Base-by-base conservation (phyloP, 2,888 invertebrate species). In the Ceratothoa steindachneri region DNA sequence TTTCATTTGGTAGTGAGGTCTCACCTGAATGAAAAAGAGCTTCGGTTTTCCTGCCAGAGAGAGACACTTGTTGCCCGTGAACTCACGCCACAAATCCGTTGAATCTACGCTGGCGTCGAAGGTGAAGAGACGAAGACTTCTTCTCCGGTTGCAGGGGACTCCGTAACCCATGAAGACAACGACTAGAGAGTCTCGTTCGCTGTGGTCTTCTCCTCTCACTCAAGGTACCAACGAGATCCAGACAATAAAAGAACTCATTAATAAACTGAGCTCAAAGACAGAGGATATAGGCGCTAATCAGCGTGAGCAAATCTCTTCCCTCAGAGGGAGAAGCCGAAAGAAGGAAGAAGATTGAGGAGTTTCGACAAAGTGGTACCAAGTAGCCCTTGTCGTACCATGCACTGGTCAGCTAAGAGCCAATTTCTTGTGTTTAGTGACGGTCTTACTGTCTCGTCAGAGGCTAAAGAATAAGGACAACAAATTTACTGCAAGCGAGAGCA, bases 41-140 rank as follows among this genome's bases (percentile, higher is more conserved):
- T 87, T 87, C 7, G 87, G 87, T 80, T 87, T 87, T 28, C 86
- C 86, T 64, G 84, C 84, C n/a, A 87, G 82, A 19, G 83, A 80
- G 24, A 84, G 83, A 80, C 86, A 86, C 4, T 77, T 81, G 87
- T 88, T 86, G 1, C 86, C 86, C 28, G 88, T 85, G 82, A 91
- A 90, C 60, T 85, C 86, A 65, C 83, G 84, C 86, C 89, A 88
- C 1, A 91, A 82, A 41, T 71, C 74, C n/a, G 31, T 4, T 30
- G 74, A 68, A 19, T 71, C 19, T 22, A 74, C 30, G 15, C 64
- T 60, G 12, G 0, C 22, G 41, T 74, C 74, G 52, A 29, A 68
- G 1, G 65, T 64, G n/a, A 67, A 71, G 28, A 74, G 15, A 5
- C 67, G 67, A 29, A 71, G 71, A 28, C 30, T 29, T 60, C 68